Evolutionary conservation across 2,113 vertebrate genomes (phyloP).

Genomic region (Acanthisitta chloris): DNA sequence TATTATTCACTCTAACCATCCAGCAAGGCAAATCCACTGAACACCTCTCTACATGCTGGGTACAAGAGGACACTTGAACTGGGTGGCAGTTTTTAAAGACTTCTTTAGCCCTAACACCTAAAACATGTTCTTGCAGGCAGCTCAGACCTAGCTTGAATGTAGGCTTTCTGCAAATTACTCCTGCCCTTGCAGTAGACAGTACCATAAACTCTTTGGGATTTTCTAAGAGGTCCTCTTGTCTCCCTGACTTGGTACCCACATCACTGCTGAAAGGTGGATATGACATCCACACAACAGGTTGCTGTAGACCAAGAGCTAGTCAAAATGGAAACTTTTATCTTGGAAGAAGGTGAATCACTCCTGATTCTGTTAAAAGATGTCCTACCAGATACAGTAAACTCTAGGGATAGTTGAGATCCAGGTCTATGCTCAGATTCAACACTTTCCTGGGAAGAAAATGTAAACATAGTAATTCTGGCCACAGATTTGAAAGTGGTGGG

Average conservation of each 20-base stretch:
- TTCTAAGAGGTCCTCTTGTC: background rate
- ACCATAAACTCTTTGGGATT: background rate
- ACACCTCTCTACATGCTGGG: fast-evolving
- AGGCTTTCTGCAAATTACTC: background rate
- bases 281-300: background rate
- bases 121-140: background rate
- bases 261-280: background rate
- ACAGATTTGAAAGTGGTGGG: background rate
- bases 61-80: background rate
- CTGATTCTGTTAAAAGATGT: background rate
- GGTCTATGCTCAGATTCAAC: background rate
- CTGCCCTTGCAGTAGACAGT: background rate
- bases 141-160: background rate
- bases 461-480: background rate
- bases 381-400: background rate
- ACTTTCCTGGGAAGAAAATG: background rate
- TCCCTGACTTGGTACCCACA: background rate
- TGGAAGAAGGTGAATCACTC: background rate
- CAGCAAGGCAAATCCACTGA: background rate
- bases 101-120: background rate
- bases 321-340: background rate
- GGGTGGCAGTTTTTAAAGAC: background rate
- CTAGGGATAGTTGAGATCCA: background rate
- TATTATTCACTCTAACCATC: background rate
- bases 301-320: background rate